Conservation (phyloP, 2,113 vertebrate genomes). For the Abramis brama region DNA sequence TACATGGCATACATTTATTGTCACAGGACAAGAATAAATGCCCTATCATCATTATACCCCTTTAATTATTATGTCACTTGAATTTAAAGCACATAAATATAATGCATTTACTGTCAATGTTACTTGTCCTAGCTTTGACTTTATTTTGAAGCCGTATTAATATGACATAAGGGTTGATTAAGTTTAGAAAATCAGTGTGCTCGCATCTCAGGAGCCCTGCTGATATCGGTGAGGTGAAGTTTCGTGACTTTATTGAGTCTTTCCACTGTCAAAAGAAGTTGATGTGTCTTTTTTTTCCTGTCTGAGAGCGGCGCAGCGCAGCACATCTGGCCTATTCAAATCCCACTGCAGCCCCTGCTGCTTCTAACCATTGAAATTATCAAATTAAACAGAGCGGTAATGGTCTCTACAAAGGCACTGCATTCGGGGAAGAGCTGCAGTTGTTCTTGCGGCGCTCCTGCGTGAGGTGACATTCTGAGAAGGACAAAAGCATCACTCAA, state of each 20-base stretch:
- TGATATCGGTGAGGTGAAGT: neutral
- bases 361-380: conserved; percentile 27
- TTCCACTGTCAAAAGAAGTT: conserved; percentile 11
- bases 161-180: conserved; percentile 15
- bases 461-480: neutral
- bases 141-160: conserved; percentile 26
- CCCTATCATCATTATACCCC: neutral
- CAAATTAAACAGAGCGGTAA: conserved; percentile 29
- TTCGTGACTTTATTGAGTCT: conserved; percentile 3
- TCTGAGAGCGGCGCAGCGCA: neutral
- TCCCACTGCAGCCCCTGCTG: conserved; percentile 14
- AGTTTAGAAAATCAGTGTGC: neutral
- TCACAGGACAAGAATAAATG: neutral
- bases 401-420: neutral
- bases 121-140: neutral
- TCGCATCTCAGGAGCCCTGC: neutral
- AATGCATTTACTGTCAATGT: neutral
- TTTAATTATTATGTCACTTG: neutral
- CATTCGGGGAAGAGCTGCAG: neutral
- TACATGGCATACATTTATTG: neutral
- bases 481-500: conserved; percentile 6
- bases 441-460: neutral
- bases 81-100: neutral
- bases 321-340: conserved; percentile 15
- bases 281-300: conserved; percentile 2